Percentiles rank a stretch among this genome's conserved stretches.
Evolutionary conservation across 2,888 invertebrate species (phyloP).

Genomic region (Argynnis bischoffii): DNA sequence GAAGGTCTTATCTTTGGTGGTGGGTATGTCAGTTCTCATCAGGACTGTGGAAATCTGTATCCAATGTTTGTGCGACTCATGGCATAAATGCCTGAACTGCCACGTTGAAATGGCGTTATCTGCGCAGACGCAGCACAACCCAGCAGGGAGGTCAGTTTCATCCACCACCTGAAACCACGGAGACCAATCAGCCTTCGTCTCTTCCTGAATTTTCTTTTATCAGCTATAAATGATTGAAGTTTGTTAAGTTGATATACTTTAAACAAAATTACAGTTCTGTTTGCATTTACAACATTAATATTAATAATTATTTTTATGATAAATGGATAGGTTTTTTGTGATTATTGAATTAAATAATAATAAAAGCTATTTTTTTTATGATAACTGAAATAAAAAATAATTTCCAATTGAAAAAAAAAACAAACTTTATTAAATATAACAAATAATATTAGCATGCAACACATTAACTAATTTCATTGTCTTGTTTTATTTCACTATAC

Average conservation of each 20-base stretch:
- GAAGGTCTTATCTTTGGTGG: conserved; percentile 50
- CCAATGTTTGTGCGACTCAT: conserved; percentile 58
- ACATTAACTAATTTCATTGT: conserved; percentile 24
- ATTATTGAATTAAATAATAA: too few relatives aligned
- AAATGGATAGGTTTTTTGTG: too few relatives aligned
- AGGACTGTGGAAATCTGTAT: conserved; percentile 47
- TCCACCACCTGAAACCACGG: conserved; percentile 72
- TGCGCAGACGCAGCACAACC: conserved; percentile 60
- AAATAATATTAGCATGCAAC: conserved; percentile 1
- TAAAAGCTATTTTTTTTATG: too few relatives aligned
- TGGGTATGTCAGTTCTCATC: conserved; percentile 39
- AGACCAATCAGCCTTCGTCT: conserved; percentile 64
- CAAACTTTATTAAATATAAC: conserved; percentile 7
- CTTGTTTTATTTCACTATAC: conserved; percentile 15
- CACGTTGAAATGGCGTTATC: conserved; percentile 53
- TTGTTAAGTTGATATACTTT: too few relatives aligned
- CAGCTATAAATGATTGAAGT: not conserved
- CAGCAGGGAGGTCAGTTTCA: conserved; percentile 57
- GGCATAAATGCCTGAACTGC: conserved; percentile 56
- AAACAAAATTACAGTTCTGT: too few relatives aligned
- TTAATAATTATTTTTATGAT: too few relatives aligned
- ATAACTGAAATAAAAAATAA: too few relatives aligned
- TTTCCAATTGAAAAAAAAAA: not conserved
- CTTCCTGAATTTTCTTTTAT: conserved; percentile 28
- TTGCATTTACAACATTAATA: too few relatives aligned